A percentile compares a stretch with the other conserved stretches of the same genome.
Conservation (phyloP, 1,140 invertebrate species). For the Drosophila pachea region DNA sequence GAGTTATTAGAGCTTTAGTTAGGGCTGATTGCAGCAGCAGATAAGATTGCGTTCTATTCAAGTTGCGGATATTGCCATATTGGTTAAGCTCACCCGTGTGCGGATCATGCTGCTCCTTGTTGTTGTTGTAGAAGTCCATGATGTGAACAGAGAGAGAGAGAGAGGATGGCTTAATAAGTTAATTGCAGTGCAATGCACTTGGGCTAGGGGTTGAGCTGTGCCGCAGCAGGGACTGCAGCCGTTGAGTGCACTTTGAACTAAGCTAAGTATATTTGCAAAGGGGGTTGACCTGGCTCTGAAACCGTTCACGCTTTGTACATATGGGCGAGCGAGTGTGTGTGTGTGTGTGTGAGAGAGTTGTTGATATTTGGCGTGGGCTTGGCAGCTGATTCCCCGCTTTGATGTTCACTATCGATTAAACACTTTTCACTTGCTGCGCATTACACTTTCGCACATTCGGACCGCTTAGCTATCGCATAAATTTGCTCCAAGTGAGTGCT, state of each 20-base stretch:
- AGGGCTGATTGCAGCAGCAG: constrained; percentile 27
- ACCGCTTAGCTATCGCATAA: constrained; percentile 37
- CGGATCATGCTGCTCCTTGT: constrained; percentile 47
- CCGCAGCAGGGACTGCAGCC: constrained; percentile 23
- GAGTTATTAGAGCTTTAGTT: too few relatives aligned
- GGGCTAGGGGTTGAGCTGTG: constrained; percentile 20
- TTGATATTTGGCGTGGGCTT: constrained; percentile 32
- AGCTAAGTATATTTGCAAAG: constrained; percentile 13
- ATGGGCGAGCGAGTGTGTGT: constrained; percentile 9
- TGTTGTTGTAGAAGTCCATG: constrained; percentile 74
- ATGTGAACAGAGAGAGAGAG: constrained; percentile 17
- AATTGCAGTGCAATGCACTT: constrained; percentile 66
- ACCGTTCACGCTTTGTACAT: constrained; percentile 31
- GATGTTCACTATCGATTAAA: constrained; percentile 72
- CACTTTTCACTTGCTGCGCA: constrained; percentile 46
- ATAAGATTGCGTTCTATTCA: constrained; percentile 50
- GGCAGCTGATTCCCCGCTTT: constrained; percentile 37
- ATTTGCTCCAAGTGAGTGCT: constrained; percentile 30
- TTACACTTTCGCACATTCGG: constrained; percentile 49
- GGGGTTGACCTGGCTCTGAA: constrained; percentile 41
- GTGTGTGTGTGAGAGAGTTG: constrained; percentile 21
- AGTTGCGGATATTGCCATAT: constrained; percentile 35
- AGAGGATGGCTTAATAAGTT: constrained; percentile 43
- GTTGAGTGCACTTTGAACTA: constrained; percentile 45
- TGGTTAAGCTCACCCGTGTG: constrained; percentile 58